Evolutionary conservation across 2,888 invertebrate species (phyloP), one percentile per base, ranked within the genome.

Genomic region (Erebia palarica): DNA sequence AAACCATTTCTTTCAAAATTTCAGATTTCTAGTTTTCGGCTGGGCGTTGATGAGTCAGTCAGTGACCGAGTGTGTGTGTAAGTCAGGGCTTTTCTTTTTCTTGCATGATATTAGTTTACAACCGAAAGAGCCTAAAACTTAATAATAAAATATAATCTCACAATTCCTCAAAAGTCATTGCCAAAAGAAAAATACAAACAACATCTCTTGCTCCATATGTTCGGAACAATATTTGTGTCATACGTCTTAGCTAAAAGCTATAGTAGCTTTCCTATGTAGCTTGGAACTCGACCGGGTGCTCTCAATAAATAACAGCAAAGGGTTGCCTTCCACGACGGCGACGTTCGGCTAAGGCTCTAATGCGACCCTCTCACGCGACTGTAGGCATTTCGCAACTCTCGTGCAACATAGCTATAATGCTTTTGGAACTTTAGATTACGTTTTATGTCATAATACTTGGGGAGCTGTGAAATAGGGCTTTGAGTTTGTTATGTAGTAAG

Each of bases 271-370:
- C 69, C 61, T 68, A 68, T 27, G 75, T 73, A 76, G 53, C 76
- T 76, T 76, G 75, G 76, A 81, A 78, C 77, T 79, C 78, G 78
- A 71, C 82, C 81, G 80, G 81, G 81, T 83, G 82, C 80, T 82
- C 82, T 83, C 86, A 78, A 91, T 92, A 92, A 91, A 91, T 90
- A 88, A 90, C 88, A 83, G 84, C 86, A 87, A 90, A 90, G 90
- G 90, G 91, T 91, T 90, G 74, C 65, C 68, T 72, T 69, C 63
- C 69, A 69, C 73, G 74, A 75, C 74, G 49, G 36, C 68, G 59
- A 70, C 82, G 80, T 80, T 74, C 77, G 75, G 78, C 66, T 75
- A 79, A 51, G 65, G 57, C 51, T 84, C 84, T 92, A 91, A 92
- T 88, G 88, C 78, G 82, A 76, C 77, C 82, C 79, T 80, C 86